Base-by-base conservation (phyloP, 2,888 invertebrate species). In the Physocephala rufipes region DNA sequence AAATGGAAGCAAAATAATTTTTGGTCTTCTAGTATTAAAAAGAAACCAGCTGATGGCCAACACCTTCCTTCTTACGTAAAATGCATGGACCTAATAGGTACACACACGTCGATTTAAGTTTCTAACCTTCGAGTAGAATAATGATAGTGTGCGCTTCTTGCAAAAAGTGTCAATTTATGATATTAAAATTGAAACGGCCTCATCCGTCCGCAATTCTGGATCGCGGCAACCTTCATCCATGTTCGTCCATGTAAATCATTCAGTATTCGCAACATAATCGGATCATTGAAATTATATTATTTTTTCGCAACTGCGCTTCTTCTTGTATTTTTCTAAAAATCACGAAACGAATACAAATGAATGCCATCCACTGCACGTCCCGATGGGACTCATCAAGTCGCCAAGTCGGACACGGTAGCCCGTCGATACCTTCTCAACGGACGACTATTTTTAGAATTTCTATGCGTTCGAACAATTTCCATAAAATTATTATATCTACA, bases 261-360 rank as follows among this genome's bases (percentile, higher is more conserved):
- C 49, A 12, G 15, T 28, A 63, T 63, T 45, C 26, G 63, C 26
- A 63, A 47, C 66, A 36, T 36, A 66, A 66, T 66, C 66, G 66
- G 53, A 53, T 66, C 53, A 66, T 51, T 36, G 66, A 53, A 55
- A 30, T 65, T 65, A 19, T 49, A 15, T 43, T 36, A 30, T 16
- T 58, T 13, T 24, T 28, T 16, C 28, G 5, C 19, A 15, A 45
- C 45, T 21, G 43, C 45, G 5, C 36, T 36, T 4, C 36, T 36
- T 36, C 36, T 36, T 36, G 36, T 36, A 36, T 9, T 4, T 9
- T 36, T 36, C 36, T 4, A 19, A 15, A 28, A 58, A 58, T 13
- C 58, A 28, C 28, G 12, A 24, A 58, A 24, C 3, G 58, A 58
- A 58, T 58, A 58, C 26, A 26, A 28, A 58, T 58, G 13, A 58